phyloP scores from a whole-genome alignment of 2,797 vertebrate genomes.

The Myotis findleyi region DNA sequence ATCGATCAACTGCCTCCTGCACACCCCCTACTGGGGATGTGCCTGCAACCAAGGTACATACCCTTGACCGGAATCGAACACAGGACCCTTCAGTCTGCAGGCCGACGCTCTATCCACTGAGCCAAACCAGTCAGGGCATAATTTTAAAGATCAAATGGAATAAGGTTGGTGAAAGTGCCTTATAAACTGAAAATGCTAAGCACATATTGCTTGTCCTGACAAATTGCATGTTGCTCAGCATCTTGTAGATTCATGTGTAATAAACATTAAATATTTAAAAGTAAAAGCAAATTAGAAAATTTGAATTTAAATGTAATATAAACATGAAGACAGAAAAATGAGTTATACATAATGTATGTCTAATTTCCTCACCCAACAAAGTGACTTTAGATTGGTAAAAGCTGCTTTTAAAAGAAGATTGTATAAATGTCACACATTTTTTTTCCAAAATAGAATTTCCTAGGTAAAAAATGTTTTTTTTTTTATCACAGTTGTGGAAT shows the following conservation, averaged over 20 bases:
- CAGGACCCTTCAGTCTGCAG: too few relatives aligned
- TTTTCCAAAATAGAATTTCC: constrained; percentile 15
- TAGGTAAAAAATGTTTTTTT: background rate
- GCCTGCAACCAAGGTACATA: too few relatives aligned
- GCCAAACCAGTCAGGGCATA: too few relatives aligned
- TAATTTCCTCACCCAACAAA: constrained; percentile 29
- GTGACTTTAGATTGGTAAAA: constrained; percentile 34
- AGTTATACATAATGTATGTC: constrained; percentile 36
- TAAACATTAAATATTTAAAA: constrained; percentile 76
- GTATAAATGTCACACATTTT: constrained; percentile 3
- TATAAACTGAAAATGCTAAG: background rate
- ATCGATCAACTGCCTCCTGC: too few relatives aligned
- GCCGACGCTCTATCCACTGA: too few relatives aligned
- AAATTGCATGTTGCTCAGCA: constrained; percentile 20
- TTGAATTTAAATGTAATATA: constrained; percentile 62
- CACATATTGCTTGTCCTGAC: background rate
- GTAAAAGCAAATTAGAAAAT: constrained; percentile 64
- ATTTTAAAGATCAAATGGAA: background rate
- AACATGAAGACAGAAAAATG: constrained; percentile 33
- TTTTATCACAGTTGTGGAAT: background rate
- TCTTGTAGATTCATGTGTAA: constrained; percentile 46
- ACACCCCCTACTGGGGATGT: too few relatives aligned
- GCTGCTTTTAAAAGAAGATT: constrained; percentile 11
- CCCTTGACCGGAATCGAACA: too few relatives aligned
- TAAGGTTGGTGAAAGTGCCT: background rate